A percentile compares a stretch with the other conserved stretches of the same genome.
phyloP scores from a whole-genome alignment of 2,888 invertebrate genomes.

The Zele albiditarsus region DNA sequence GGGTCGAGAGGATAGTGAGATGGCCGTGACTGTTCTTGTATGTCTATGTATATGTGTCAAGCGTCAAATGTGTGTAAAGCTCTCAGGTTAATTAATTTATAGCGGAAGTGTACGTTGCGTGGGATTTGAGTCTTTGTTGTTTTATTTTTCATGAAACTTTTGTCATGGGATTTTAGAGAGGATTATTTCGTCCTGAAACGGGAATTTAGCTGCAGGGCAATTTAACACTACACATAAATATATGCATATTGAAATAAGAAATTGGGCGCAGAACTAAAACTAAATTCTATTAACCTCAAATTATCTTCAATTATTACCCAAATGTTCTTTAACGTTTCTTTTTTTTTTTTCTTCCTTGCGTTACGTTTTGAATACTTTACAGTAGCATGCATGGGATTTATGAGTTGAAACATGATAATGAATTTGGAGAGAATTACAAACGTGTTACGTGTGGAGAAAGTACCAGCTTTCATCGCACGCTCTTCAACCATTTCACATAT shows the following conservation, averaged over 20 bases:
- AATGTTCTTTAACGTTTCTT: background rate
- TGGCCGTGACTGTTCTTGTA: background rate
- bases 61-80: background rate
- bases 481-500: background rate
- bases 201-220: background rate
- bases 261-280: background rate
- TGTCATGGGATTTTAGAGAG: background rate
- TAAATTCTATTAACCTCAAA: background rate
- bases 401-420: background rate
- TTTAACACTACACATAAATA: background rate
- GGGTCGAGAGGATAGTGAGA: background rate
- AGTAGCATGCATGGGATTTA: background rate
- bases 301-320: background rate
- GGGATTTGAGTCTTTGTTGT: background rate
- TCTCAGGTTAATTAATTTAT: constrained; percentile 9
- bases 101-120: background rate
- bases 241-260: background rate
- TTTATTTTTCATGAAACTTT: background rate
- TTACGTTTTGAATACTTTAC: background rate
- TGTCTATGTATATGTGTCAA: background rate
- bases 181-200: background rate
- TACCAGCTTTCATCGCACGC: background rate
- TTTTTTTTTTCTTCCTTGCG: background rate
- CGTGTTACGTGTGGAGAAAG: background rate
- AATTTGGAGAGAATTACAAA: background rate